Evolutionary conservation across 1,140 invertebrate genomes (phyloP), one percentile per base, ranked within the genome.

Genomic region (Papilio aristodemus): DNA sequence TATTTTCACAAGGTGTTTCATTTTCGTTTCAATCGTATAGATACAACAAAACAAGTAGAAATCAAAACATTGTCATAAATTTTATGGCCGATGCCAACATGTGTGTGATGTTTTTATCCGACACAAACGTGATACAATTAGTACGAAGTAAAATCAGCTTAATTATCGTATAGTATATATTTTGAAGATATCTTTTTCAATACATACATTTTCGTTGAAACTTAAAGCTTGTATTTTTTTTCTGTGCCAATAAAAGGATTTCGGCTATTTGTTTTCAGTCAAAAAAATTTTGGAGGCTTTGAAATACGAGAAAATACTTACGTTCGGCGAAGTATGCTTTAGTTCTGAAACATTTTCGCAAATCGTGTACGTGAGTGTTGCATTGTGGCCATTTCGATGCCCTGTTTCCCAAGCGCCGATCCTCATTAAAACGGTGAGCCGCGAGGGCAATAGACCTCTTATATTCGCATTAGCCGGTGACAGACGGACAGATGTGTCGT

Each of bases 401-500:
- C 62, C 57, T 39, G 39, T 69, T 72, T 69, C 68, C 62, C 63
- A 36, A 66, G 69, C 68, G 63, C 22, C 43, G 32, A 38, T 62
- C 71, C 59, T 69, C 72, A 79, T 78, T 76, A 71, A 69, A 73
- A 74, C 77, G 77, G 71, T 74, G 76, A 37, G 43, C 37, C 58
- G 43, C 19, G 67, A 41, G 22, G 62, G 37, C 58, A 67, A 57
- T 69, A 32, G 67, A 32, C 46, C 71, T 69, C 71, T 79, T 79
- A 79, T 77, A 79, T 75, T 78, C 74, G 67, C 79, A 81, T 81
- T 79, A 81, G 68, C 66, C 58, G 62, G 71, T 71, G 70, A 76
- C 74, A 75, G 63, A 74, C 63, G 57, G 64, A 50, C 75, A 68
- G 37, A 71, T 60, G 79, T 73, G 79, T 79, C 79, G 75, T 77